Percentiles rank a stretch among this genome's conserved stretches.
phyloP scores from a whole-genome alignment of 1,140 invertebrate species.

The Ceratitis capitata region DNA sequence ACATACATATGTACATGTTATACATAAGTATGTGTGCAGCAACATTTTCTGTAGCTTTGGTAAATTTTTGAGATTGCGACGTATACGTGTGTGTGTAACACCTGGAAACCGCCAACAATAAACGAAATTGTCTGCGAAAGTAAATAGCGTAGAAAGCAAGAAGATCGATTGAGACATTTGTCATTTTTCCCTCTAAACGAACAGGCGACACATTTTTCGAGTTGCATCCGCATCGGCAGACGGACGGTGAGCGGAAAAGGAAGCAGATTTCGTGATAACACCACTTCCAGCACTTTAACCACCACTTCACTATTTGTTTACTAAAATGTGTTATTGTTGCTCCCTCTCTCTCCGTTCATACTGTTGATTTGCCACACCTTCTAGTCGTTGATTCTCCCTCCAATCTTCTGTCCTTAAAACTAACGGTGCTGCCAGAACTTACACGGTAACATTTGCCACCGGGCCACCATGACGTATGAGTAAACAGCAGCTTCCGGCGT shows the following conservation, averaged over 20 bases:
- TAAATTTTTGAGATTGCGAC: neutral
- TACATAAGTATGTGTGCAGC: neutral
- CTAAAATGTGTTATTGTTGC: neutral
- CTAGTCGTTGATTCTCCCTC: neutral
- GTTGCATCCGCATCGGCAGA: neutral
- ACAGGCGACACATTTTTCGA: neutral
- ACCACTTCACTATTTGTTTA: neutral
- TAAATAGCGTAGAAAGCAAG: neutral
- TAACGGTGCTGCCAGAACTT: neutral
- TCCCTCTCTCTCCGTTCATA: no score
- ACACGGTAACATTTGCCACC: conserved; percentile 3
- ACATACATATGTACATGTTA: neutral
- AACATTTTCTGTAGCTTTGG: neutral
- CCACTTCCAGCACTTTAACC: neutral
- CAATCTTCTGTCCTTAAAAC: no score
- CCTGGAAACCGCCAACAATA: neutral
- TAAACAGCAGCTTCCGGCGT: conserved; percentile 16
- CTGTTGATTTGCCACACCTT: neutral
- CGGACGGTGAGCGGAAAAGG: neutral
- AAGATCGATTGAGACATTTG: conserved; percentile 17
- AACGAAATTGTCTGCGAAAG: no score
- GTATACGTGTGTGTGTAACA: neutral
- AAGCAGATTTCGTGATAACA: neutral
- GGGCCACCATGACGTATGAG: conserved; percentile 9
- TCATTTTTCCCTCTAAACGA: neutral